Conservation (phyloP, 2,797 vertebrate genomes). For the Danio aesculapii region DNA sequence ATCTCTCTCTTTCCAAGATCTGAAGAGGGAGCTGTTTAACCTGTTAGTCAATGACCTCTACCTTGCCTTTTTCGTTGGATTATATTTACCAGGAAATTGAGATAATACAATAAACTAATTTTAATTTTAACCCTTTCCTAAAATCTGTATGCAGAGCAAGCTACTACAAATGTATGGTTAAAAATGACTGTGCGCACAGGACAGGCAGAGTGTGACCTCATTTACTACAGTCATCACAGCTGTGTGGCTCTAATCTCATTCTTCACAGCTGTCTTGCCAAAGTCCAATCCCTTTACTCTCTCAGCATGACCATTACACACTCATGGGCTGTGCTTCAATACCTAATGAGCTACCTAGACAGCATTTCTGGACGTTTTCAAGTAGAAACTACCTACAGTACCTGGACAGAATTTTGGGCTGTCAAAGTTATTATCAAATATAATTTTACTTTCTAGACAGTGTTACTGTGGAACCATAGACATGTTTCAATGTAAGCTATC, state of each 20-base stretch:
- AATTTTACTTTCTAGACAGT: not conserved
- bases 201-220: slow-evolving; percentile 49
- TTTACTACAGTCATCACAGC: slow-evolving; percentile 62
- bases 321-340: slow-evolving; percentile 15
- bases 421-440: not conserved
- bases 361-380: slow-evolving; percentile 9
- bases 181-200: slow-evolving; percentile 22
- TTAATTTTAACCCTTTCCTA: not conserved
- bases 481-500: not conserved
- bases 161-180: not conserved
- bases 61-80: too few relatives aligned
- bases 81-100: not conserved
- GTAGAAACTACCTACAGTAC: not conserved
- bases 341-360: slow-evolving; percentile 6
- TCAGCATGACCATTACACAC: slow-evolving; percentile 53
- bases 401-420: not conserved
- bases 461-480: not conserved
- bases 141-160: not conserved
- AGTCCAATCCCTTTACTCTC: slow-evolving; percentile 60
- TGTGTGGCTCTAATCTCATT: slow-evolving; percentile 66
- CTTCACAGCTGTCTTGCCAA: slow-evolving; percentile 60
- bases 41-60: not conserved
- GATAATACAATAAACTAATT: not conserved
- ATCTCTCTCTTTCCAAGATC: not conserved
- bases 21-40: slow-evolving; percentile 7